Percentiles rank a stretch among this genome's conserved stretches.
Conservation (phyloP, 2,797 vertebrate species). For the Cuculus canorus region DNA sequence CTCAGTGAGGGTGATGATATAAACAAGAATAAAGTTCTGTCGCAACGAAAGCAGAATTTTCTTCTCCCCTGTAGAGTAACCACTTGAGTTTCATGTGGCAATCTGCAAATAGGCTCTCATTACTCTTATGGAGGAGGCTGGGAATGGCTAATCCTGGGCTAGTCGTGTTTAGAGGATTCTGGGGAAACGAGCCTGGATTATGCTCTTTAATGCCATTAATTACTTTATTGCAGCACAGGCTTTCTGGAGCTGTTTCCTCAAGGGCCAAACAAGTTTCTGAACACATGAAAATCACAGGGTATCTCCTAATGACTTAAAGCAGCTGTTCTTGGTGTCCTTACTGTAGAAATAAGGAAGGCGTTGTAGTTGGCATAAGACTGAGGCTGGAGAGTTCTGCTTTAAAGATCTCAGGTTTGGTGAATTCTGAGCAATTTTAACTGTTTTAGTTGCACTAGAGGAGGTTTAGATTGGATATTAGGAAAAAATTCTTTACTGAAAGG, state of each 20-base stretch:
- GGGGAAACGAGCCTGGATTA: slow-evolving; percentile 17
- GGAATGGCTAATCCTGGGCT: background rate
- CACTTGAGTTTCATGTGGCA: background rate
- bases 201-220: background rate
- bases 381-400: background rate
- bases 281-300: background rate
- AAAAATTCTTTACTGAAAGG: too few species aligned
- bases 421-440: background rate
- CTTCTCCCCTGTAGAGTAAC: background rate
- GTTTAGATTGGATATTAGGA: too few species aligned
- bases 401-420: background rate
- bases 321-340: background rate
- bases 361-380: background rate
- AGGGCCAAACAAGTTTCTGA: background rate
- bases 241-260: slow-evolving; percentile 14
- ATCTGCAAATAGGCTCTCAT: background rate
- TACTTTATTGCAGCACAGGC: background rate
- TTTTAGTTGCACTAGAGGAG: too few species aligned
- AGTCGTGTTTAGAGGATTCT: background rate
- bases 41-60: background rate
- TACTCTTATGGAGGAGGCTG: background rate
- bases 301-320: background rate
- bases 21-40: slow-evolving; percentile 36
- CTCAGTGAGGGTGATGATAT: background rate
- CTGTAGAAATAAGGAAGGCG: background rate